Evolutionary conservation across 2,113 vertebrate genomes (phyloP), one percentile per base, ranked within the genome.

Genomic region (Leptosomus discolor): DNA sequence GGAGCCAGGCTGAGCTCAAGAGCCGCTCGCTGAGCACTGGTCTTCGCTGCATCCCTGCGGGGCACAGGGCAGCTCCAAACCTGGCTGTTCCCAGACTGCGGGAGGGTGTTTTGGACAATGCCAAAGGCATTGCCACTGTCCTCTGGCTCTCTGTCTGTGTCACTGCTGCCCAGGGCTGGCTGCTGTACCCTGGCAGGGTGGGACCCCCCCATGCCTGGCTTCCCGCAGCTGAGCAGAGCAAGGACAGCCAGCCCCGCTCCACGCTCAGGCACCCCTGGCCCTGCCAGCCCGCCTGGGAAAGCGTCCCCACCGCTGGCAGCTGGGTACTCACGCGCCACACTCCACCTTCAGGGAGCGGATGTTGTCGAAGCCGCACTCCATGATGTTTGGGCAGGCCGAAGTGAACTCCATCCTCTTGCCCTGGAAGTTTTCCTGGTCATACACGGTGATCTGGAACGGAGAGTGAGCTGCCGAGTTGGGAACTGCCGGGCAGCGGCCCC

Each of bases 391-490:
- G 82, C 99, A 99, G 97, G 99, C 98, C 8, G 99, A 98, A 34
- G 99, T 99, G 93, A 99, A 99, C 97, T 99, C 99, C 98, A 99
- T 98, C 81, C 98, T 98, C 97, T 99, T 99, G 48, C 99, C 99
- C 97, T 99, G 99, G 98, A 99, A 99, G 96, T 99, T 99, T 96
- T 99, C 99, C 97, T 99, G 99, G 95, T 99, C 99, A 23, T 99
- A 99, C 88, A 99, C 98, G 9, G 99, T 99, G 97, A 99, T 98
- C 99, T 99, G 97, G 75, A 97, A 96, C 18, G 56, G 85, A 87
- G 85, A 92, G 37, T 7, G 22, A 63, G 71, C 92, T 92, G 83
- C 83, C 61, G 6, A 67, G 36, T 92, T 63, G 85, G 91, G 77
- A 92, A 75, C 65, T 2, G 91, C 88, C 69, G 5, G 1, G 75